Evolutionary conservation across 2,888 invertebrate species (phyloP).

Genomic region (Apamea epomidion): DNA sequence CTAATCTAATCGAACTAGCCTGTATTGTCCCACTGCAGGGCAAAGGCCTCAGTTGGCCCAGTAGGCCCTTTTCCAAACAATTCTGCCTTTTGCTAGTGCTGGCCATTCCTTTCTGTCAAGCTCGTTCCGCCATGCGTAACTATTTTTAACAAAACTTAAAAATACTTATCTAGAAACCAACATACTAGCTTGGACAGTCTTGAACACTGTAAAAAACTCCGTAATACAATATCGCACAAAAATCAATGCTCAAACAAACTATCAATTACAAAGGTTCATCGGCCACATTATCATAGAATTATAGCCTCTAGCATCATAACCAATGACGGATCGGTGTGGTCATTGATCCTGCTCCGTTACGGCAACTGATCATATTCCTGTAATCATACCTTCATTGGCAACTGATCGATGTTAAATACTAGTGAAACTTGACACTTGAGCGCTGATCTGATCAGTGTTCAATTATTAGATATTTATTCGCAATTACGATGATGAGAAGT

Average conservation of each 20-base stretch:
- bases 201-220: background rate
- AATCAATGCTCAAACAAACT: constrained; percentile 27
- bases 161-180: background rate
- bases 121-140: background rate
- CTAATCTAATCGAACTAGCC: background rate
- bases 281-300: constrained; percentile 54
- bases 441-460: constrained; percentile 11
- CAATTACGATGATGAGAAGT: constrained; percentile 22
- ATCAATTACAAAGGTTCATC: constrained; percentile 50
- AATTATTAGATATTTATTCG: constrained; percentile 38
- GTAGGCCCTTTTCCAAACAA: no score
- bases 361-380: constrained; percentile 50
- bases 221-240: constrained; percentile 20
- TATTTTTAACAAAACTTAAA: background rate
- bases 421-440: constrained; percentile 42
- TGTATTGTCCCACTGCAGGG: background rate
- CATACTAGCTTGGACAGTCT: background rate
- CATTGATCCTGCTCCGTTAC: constrained; percentile 58
- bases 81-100: background rate
- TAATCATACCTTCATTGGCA: constrained; percentile 41
- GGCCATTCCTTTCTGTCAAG: no score
- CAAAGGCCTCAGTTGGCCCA: no score
- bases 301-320: constrained; percentile 33
- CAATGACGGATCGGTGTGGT: constrained; percentile 50
- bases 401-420: constrained; percentile 41